Conservation (phyloP, 2,113 vertebrate genomes). For the Carettochelys insculpta region DNA sequence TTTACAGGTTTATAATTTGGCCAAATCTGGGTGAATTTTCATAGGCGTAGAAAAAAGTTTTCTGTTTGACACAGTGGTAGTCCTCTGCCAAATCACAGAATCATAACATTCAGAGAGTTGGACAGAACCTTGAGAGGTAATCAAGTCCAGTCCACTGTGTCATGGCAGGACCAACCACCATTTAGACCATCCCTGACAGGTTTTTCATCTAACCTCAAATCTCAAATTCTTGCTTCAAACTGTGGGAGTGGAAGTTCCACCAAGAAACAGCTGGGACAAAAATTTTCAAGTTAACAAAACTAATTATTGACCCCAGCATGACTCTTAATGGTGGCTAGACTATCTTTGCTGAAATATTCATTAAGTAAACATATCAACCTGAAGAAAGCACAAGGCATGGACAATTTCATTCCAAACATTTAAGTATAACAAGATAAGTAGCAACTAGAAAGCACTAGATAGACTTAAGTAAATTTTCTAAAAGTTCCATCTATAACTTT, state of each 20-base stretch:
- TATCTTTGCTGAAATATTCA: neutral
- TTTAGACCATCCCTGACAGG: too few relatives aligned
- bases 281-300: neutral
- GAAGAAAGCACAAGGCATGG: neutral
- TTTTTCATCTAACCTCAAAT: neutral
- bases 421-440: neutral
- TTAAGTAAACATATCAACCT: neutral
- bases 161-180: too few relatives aligned
- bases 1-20: neutral
- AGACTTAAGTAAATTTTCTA: neutral
- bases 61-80: neutral
- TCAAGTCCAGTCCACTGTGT: too few relatives aligned
- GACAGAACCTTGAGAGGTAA: too few relatives aligned
- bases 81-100: too few relatives aligned
- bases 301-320: fast-evolving
- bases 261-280: neutral
- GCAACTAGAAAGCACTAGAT: neutral
- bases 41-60: neutral
- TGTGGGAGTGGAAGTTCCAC: neutral
- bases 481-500: neutral
- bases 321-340: neutral
- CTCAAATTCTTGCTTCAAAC: neutral
- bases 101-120: too few relatives aligned
- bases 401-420: neutral
- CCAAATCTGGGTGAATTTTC: neutral